Conservation (phyloP, 2,797 vertebrate species). For the Microtus obscurus region DNA sequence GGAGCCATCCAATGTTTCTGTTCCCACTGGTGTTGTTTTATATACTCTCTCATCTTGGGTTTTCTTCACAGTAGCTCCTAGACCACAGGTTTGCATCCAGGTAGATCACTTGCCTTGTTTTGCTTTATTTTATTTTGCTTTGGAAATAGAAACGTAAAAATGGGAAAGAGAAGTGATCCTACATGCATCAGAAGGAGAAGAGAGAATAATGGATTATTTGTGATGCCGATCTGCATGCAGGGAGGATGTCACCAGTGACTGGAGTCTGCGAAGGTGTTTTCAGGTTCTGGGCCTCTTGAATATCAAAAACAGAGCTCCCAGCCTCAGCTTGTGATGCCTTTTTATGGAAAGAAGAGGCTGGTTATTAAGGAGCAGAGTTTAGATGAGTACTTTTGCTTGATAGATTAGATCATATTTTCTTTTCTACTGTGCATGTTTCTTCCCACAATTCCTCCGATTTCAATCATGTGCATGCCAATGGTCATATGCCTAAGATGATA, state of each 20-base stretch:
- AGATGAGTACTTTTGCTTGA: not conserved
- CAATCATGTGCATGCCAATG: not conserved
- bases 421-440: not conserved
- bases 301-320: not conserved
- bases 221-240: rapidly evolving
- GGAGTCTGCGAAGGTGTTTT: not conserved
- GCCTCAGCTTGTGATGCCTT: not conserved
- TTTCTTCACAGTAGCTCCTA: not conserved
- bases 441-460: not conserved
- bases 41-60: not conserved
- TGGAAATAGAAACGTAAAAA: not conserved
- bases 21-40: not conserved
- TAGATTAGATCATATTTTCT: not conserved
- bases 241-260: not conserved
- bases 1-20: not conserved
- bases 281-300: not conserved
- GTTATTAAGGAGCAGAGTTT: not conserved
- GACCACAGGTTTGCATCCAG: not conserved
- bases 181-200: not conserved
- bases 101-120: not conserved
- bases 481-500: not conserved
- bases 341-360: not conserved
- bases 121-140: constrained; percentile 31
- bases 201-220: not conserved
- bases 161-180: not conserved